A percentile compares a stretch with the other conserved stretches of the same genome.
Evolutionary conservation across 2,888 invertebrate species (phyloP).

Genomic region (Taphrorychus bicolor): DNA sequence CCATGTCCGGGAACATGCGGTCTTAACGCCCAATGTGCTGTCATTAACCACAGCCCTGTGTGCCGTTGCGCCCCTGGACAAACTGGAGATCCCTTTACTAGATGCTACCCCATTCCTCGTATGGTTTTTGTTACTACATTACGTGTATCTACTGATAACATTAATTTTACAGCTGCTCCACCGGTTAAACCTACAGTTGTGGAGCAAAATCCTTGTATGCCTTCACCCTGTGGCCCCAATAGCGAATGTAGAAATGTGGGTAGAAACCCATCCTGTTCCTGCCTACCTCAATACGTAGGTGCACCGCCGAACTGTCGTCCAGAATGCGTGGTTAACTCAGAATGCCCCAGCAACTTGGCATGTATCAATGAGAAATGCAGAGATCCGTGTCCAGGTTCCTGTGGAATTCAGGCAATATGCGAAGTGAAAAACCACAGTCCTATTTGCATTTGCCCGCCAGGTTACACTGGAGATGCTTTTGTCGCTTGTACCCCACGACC

Average conservation of each 20-base stretch:
- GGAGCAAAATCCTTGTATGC: conserved; percentile 54
- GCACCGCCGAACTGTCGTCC: conserved; percentile 68
- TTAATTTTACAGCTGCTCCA: conserved; percentile 44
- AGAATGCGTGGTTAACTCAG: conserved; percentile 70
- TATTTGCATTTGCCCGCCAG: conserved; percentile 74
- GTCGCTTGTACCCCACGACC: conserved; percentile 60
- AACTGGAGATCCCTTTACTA: conserved; percentile 82
- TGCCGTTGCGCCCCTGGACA: conserved; percentile 77
- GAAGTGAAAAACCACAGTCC: conserved; percentile 78
- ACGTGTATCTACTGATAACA: neutral
- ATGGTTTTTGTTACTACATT: conserved; percentile 44
- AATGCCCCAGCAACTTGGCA: conserved; percentile 76
- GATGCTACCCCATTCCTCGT: conserved; percentile 68
- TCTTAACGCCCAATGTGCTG: conserved; percentile 76
- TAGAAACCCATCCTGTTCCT: conserved; percentile 76
- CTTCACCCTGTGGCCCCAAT: conserved; percentile 59
- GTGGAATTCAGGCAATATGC: conserved; percentile 77
- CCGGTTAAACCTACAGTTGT: conserved; percentile 36
- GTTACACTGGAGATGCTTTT: conserved; percentile 79
- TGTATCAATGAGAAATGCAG: conserved; percentile 79
- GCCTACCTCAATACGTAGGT: conserved; percentile 72
- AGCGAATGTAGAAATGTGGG: conserved; percentile 71
- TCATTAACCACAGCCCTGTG: conserved; percentile 82
- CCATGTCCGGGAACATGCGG: conserved; percentile 86
- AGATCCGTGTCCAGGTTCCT: conserved; percentile 84